Percentiles rank a stretch among this genome's conserved stretches.
These are phyloP conservation scores for Anoncus sp. DNA, from an alignment of 2,888 invertebrate genomes.

Conservation along the genomic window DNA sequence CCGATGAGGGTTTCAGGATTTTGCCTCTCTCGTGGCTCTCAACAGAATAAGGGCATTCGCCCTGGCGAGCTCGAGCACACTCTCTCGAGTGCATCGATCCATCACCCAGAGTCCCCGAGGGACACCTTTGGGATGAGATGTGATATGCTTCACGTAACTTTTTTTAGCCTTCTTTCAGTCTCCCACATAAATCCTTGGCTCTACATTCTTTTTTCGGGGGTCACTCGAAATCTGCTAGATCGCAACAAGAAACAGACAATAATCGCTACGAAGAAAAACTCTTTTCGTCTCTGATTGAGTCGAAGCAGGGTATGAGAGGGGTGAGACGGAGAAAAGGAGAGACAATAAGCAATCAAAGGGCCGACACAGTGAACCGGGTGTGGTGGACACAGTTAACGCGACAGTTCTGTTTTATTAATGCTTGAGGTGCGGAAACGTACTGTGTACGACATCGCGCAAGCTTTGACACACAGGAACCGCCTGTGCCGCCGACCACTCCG, in stretches of 20 bases:
- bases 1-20: conserved; percentile 29
- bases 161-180: neutral
- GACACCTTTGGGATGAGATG: neutral
- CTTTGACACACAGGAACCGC: conserved; percentile 50
- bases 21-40: conserved; percentile 26
- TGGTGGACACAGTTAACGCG: conserved; percentile 9
- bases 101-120: conserved; percentile 40
- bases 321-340: too few relatives aligned
- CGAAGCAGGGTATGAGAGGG: too few relatives aligned
- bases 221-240: conserved; percentile 6
- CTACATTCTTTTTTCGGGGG: conserved; percentile 5
- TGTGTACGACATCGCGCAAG: conserved; percentile 12
- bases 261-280: neutral
- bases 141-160: neutral
- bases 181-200: neutral
- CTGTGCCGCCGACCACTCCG: conserved; percentile 7
- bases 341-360: neutral
- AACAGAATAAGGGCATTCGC: conserved; percentile 29
- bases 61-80: conserved; percentile 15
- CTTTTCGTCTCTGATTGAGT: neutral
- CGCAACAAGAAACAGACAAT: neutral
- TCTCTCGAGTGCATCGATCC: conserved; percentile 60
- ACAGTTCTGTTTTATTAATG: conserved; percentile 19
- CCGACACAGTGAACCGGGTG: neutral
- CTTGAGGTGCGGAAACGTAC: conserved; percentile 7